Percentiles rank a stretch among this genome's conserved stretches.
These are phyloP conservation scores for Oligia latruncula DNA, from an alignment of 2,888 invertebrate genomes.

Conservation along the genomic window DNA sequence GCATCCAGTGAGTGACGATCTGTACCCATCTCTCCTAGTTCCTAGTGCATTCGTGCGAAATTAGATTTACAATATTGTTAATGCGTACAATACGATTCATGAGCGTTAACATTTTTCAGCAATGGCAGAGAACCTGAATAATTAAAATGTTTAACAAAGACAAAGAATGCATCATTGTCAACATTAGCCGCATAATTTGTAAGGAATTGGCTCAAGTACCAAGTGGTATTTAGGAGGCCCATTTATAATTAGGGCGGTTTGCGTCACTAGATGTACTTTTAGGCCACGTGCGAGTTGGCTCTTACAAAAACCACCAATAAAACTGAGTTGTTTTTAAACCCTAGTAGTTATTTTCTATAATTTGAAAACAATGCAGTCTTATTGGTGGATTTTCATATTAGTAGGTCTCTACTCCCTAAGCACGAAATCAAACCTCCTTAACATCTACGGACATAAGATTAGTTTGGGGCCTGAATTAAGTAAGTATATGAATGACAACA, in stretches of 20 bases:
- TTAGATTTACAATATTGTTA: neutral
- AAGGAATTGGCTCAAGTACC: constrained; percentile 31
- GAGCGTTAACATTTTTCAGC: neutral
- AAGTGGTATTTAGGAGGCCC: constrained; percentile 18
- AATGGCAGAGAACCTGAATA: constrained; percentile 16
- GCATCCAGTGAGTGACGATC: neutral
- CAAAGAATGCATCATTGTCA: constrained; percentile 25
- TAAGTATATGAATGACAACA: too few relatives aligned
- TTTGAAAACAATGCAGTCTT: neutral
- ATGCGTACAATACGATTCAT: neutral
- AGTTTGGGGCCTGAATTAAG: neutral
- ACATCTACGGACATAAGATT: neutral
- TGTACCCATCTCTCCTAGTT: too few relatives aligned
- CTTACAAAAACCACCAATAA: neutral
- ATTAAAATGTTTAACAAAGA: constrained; percentile 32
- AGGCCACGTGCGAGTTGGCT: neutral
- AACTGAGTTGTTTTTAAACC: neutral
- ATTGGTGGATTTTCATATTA: neutral
- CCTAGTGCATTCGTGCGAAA: neutral
- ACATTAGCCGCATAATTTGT: constrained; percentile 21
- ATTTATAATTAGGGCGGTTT: constrained; percentile 21
- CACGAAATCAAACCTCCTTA: neutral
- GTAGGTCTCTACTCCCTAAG: neutral
- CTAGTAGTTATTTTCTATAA: neutral
- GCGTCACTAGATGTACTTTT: neutral